Base-by-base conservation (phyloP, 92 coral and sea anemone genomes). In the Nematostella vectensis region DNA sequence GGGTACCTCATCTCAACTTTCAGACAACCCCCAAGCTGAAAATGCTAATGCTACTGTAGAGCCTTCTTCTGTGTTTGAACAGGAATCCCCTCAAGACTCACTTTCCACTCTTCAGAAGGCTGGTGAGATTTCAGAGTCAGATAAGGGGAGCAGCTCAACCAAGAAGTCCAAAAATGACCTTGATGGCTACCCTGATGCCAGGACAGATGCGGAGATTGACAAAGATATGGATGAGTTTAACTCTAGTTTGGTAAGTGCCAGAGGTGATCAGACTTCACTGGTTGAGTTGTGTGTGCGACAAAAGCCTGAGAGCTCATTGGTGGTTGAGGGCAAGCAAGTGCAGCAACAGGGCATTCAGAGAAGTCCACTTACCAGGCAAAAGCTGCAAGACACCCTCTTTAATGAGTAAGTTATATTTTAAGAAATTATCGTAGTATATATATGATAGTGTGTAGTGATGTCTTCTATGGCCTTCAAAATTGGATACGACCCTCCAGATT, bases 261-360 rank as follows among this genome's bases (percentile, higher is more conserved):
- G 88, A 59, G 77, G 65, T 19, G 54, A 63, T 8, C 33, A 50
- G 17, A 45, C 50, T 1, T 49, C 68, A 10, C 25, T 61, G 15
- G 72, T 66, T 28, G 81, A 57, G 3, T 68, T 80, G 53, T 85
- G 88, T 30, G 24, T 73, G 25, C 70, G 65, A 2, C 82, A 74
- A 50, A 62, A 71, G 52, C 78, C 62, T 38, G 72, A 60, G 37
- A 69, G 68, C 12, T 72, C 77, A 18, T 66, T 93, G 19, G 26
- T 87, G n/a, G 93, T 93, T 3, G 82, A 93, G 50, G 99, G 99
- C n/a, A 74, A 80, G 54, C 47, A 71, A 30, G 70, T 82, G 49
- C 76, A 74, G 54, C 77, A 71, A 23, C 67, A 57, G 64, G 74
- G 76, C 15, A 43, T 70, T 3, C 72, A 79, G 18, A 49, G 65